A percentile compares a stretch with the other conserved stretches of the same genome.
Evolutionary conservation across 2,888 invertebrate genomes (phyloP).

Genomic region (Itoplectis maculator): DNA sequence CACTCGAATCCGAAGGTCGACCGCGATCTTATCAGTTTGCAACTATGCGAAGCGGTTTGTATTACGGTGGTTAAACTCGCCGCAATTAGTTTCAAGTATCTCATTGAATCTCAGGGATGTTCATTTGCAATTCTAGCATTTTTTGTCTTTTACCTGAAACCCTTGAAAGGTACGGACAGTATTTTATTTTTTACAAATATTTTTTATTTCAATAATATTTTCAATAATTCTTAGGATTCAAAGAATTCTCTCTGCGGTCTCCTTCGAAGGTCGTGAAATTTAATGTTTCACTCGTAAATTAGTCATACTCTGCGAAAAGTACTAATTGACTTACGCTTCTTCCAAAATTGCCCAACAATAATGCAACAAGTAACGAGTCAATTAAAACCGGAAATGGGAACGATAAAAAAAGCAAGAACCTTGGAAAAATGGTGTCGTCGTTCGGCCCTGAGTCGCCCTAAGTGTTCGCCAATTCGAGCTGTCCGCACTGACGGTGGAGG

Average conservation of each 20-base stretch:
- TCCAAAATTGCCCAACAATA: background rate
- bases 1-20: conserved; percentile 55
- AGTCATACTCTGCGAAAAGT: background rate
- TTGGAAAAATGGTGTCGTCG: background rate
- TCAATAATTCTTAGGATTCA: no score
- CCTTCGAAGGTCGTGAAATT: no score
- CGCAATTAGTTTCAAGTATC: background rate
- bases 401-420: background rate
- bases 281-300: background rate
- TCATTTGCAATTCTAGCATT: no score
- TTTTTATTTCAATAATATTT: no score
- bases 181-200: no score
- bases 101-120: background rate
- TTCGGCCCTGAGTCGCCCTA: background rate
- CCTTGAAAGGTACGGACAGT: no score
- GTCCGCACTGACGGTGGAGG: background rate
- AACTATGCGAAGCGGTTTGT: background rate
- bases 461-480: background rate
- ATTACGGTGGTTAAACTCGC: background rate
- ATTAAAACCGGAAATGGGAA: background rate
- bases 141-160: no score
- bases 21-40: conserved; percentile 31
- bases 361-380: background rate
- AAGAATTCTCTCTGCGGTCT: no score
- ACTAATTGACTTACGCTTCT: background rate